phyloP scores from a whole-genome alignment of 2,888 invertebrate genomes.

The Hydroisotoma schaefferi region DNA sequence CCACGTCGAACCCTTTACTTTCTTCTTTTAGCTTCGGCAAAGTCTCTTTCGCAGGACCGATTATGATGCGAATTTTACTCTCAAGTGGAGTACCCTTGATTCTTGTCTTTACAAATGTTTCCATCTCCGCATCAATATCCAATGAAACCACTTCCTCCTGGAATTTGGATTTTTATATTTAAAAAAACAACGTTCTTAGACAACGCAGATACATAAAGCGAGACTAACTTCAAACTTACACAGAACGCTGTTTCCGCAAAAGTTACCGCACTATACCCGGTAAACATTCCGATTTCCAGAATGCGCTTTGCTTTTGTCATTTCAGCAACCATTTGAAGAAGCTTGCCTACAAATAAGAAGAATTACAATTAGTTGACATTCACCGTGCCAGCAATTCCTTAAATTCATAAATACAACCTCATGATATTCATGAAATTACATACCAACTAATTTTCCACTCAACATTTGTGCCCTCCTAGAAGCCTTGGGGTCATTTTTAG shows the following conservation, averaged over 20 bases:
- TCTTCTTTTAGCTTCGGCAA: conserved; percentile 33
- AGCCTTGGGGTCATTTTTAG: conserved; percentile 21
- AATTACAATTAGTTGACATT: neutral
- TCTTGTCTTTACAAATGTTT: conserved; percentile 27
- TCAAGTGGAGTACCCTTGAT: conserved; percentile 29
- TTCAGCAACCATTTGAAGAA: conserved; percentile 34
- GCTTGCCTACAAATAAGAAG: conserved; percentile 26
- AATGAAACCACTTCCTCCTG: conserved; percentile 36
- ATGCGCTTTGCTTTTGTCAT: conserved; percentile 33
- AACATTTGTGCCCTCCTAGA: conserved; percentile 17
- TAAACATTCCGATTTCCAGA: conserved; percentile 46
- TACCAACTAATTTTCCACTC: conserved; percentile 37
- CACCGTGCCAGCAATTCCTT: neutral
- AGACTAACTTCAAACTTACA: conserved; percentile 22
- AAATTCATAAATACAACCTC: conserved; percentile 1
- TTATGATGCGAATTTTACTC: conserved; percentile 34
- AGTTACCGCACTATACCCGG: conserved; percentile 42
- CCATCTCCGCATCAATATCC: conserved; percentile 33
- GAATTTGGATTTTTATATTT: neutral
- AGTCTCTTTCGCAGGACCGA: conserved; percentile 36
- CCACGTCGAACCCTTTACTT: conserved; percentile 38
- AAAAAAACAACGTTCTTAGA: neutral
- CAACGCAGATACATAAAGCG: neutral
- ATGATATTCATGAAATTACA: neutral
- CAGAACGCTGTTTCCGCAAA: conserved; percentile 32